Evolutionary conservation across 2,888 invertebrate genomes (phyloP).

Genomic region (Amiota mariae): DNA sequence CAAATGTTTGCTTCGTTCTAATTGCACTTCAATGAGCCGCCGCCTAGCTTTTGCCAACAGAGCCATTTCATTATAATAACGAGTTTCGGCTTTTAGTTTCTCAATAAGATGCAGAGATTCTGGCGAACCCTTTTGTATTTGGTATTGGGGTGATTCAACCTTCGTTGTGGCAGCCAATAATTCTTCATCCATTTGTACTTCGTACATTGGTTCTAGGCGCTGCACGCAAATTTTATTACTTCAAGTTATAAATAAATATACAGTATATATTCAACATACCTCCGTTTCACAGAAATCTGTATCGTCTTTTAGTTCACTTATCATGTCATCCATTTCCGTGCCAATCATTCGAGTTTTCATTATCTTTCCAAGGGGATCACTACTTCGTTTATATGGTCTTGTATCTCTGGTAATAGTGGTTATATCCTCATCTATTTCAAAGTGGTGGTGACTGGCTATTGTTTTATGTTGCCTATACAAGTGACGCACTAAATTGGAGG

Average conservation of each 20-base stretch:
- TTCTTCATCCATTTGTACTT: constrained; percentile 19
- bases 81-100: constrained; percentile 62
- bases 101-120: constrained; percentile 50
- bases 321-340: constrained; percentile 4
- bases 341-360: background rate
- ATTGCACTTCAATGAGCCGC: constrained; percentile 56
- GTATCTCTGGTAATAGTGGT: background rate
- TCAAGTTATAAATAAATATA: no score
- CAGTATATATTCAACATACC: background rate
- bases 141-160: background rate
- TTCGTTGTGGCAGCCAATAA: background rate
- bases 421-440: constrained; percentile 12
- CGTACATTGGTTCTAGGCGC: constrained; percentile 11
- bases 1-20: constrained; percentile 28
- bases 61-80: constrained; percentile 65
- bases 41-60: constrained; percentile 61
- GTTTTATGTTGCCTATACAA: constrained; percentile 29
- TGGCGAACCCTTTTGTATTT: background rate
- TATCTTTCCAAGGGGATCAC: background rate
- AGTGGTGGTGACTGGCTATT: background rate
- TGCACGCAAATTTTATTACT: background rate
- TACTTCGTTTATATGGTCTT: background rate
- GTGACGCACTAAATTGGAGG: constrained; percentile 60
- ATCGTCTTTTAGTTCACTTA: background rate
- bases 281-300: background rate